A percentile compares a stretch with the other conserved stretches of the same genome.
Evolutionary conservation across 2,797 vertebrate species (phyloP).

Genomic region (Fringilla coelebs): DNA sequence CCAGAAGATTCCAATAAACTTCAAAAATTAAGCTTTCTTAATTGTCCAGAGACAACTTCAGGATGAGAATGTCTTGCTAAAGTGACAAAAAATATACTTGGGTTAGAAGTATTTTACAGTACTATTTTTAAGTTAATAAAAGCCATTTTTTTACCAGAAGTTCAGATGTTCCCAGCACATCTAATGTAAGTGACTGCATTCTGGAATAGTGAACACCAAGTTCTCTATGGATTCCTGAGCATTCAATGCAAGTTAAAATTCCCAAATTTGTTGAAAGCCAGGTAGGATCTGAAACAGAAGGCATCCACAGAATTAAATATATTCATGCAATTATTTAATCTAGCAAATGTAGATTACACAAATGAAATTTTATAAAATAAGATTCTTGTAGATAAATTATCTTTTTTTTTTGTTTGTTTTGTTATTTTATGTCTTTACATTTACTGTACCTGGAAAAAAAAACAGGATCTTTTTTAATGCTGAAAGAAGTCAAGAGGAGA

Average conservation of each 20-base stretch:
- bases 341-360: background rate
- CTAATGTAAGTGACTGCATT: conserved; percentile 96
- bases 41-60: background rate
- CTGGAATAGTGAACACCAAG: conserved; percentile 97
- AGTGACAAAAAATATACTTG: background rate
- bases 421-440: background rate
- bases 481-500: background rate
- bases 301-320: background rate
- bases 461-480: background rate
- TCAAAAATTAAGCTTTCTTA: background rate
- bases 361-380: background rate
- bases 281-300: conserved; percentile 84
- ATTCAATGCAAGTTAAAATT: conserved; percentile 97
- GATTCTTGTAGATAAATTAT: background rate
- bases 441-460: background rate
- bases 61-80: background rate
- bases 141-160: conserved; percentile 85
- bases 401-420: background rate
- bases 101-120: background rate
- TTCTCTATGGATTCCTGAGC: conserved; percentile 97
- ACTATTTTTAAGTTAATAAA: background rate
- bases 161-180: conserved; percentile 96
- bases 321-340: background rate
- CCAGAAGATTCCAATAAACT: background rate
- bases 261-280: conserved; percentile 98